phyloP scores from a whole-genome alignment of 2,113 vertebrate genomes.

The Phalacrocorax brasilianus region DNA sequence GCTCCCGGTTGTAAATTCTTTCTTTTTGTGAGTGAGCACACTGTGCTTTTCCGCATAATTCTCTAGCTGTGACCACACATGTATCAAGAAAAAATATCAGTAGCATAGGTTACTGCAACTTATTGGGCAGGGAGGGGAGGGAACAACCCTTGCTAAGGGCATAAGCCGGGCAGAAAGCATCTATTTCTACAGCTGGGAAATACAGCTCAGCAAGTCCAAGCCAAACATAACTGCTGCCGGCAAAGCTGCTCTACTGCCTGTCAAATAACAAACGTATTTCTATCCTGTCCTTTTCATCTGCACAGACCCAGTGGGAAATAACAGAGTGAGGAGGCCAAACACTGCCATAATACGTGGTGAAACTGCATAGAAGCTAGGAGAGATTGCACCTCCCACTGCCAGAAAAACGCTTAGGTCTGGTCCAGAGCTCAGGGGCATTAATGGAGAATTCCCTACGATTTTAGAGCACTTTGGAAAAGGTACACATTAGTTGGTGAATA shows the following conservation, averaged over 20 bases:
- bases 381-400: neutral
- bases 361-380: neutral
- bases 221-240: neutral
- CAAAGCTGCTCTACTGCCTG: neutral
- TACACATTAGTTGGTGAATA: neutral
- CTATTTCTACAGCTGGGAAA: neutral
- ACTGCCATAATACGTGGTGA: neutral
- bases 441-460: neutral
- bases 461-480: neutral
- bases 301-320: neutral
- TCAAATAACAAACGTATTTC: neutral
- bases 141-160: neutral
- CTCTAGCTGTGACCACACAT: neutral
- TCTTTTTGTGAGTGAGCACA: too few species aligned
- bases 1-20: neutral
- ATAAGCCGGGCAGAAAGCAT: neutral
- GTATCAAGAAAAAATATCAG: neutral
- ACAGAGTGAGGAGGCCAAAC: neutral
- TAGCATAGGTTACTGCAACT: neutral
- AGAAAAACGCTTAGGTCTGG: neutral
- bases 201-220: neutral
- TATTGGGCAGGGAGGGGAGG: neutral
- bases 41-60: neutral
- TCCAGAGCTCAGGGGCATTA: neutral
- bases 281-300: neutral